These are phyloP conservation scores for Cirrhinus molitorella DNA, from an alignment of 2,797 vertebrate genomes.

Conservation along the genomic window DNA sequence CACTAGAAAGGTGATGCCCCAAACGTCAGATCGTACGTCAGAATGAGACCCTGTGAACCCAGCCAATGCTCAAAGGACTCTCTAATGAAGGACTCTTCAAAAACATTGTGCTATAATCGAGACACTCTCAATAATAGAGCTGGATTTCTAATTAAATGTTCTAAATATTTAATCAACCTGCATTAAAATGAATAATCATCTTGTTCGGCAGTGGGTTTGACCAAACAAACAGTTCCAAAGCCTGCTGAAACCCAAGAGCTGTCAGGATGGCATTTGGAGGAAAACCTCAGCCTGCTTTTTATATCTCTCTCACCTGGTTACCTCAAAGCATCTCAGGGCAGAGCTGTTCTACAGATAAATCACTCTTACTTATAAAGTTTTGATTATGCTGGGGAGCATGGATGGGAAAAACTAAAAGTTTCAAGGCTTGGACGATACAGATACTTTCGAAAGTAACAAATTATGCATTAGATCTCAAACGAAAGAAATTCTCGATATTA, in stretches of 20 bases:
- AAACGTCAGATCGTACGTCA: conserved; percentile 54
- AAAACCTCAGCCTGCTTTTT: conserved; percentile 16
- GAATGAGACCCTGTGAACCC: conserved; percentile 32
- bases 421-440: background rate
- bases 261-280: background rate
- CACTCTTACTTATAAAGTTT: conserved; percentile 9
- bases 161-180: conserved; percentile 46
- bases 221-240: conserved; percentile 29
- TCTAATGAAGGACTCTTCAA: conserved; percentile 52
- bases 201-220: background rate
- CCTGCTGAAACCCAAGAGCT: background rate
- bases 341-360: conserved; percentile 23
- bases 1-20: conserved; percentile 23
- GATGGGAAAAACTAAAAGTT: background rate
- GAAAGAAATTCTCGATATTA: background rate
- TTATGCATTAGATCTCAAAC: conserved; percentile 1
- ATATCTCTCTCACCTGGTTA: conserved; percentile 32
- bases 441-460: background rate
- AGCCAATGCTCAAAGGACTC: conserved; percentile 48
- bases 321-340: background rate
- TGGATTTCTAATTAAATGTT: conserved; percentile 39
- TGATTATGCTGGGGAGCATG: background rate
- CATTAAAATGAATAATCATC: conserved; percentile 34
- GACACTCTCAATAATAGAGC: conserved; percentile 22
- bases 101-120: conserved; percentile 32